Conservation (phyloP, 2,797 vertebrate species). For the Champsocephalus esox region DNA sequence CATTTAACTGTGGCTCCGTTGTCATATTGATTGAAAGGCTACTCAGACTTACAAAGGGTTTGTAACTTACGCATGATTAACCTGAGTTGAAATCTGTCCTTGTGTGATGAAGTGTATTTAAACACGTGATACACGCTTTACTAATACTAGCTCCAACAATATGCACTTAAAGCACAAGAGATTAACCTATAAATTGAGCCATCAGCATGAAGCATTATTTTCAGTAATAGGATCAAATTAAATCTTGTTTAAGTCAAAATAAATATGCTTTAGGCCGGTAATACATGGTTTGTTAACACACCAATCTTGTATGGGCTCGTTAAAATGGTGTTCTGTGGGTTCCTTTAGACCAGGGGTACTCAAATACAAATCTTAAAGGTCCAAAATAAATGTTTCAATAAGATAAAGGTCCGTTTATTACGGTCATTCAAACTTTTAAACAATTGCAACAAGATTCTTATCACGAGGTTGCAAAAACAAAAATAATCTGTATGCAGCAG, state of each 20-base stretch:
- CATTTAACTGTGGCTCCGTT: background rate
- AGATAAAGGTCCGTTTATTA: too few relatives aligned
- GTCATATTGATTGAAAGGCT: conserved; percentile 1
- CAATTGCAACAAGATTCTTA: too few relatives aligned
- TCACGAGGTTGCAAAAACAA: too few relatives aligned
- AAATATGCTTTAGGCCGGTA: background rate
- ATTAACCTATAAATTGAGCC: background rate
- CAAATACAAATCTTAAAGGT: too few relatives aligned
- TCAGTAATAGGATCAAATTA: background rate
- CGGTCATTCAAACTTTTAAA: too few relatives aligned
- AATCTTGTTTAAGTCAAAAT: background rate
- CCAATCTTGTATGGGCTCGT: conserved; percentile 11
- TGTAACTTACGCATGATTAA: background rate
- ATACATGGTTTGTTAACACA: conserved; percentile 8
- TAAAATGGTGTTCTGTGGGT: background rate
- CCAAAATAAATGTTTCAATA: too few relatives aligned
- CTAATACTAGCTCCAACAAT: background rate
- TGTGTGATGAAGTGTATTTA: too few relatives aligned
- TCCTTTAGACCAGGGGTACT: background rate
- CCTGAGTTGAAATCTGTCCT: background rate
- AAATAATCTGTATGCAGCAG: too few relatives aligned
- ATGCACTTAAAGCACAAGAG: background rate
- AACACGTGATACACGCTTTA: too few relatives aligned
- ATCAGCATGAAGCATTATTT: background rate
- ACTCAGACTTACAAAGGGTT: background rate